A percentile compares a stretch with the other conserved stretches of the same genome.
Conservation (phyloP, 2,113 vertebrate species). For the Oreochromis tanganicae region DNA sequence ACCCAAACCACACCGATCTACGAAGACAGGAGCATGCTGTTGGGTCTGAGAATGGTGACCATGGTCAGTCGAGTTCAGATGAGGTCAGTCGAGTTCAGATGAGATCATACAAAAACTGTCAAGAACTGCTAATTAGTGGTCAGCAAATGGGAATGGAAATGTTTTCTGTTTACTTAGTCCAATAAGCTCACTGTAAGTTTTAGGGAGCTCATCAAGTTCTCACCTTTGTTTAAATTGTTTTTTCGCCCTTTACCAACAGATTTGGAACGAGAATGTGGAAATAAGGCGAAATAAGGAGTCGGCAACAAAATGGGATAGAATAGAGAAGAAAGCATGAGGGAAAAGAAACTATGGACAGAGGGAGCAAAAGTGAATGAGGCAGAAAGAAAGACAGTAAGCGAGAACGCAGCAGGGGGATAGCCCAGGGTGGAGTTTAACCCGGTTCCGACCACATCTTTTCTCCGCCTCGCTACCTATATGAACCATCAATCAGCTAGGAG, state of each 20-base stretch:
- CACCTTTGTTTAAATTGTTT: neutral
- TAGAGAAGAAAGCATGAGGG: neutral
- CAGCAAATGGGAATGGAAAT: neutral
- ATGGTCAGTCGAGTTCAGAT: slow-evolving; percentile 48
- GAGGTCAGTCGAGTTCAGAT: slow-evolving; percentile 49
- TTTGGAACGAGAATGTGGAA: neutral
- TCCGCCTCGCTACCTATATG: slow-evolving; percentile 48
- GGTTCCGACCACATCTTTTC: slow-evolving; percentile 50
- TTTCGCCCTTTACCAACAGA: neutral
- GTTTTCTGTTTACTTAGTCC: slow-evolving; percentile 2
- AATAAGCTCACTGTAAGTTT: neutral
- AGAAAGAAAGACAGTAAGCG: slow-evolving; percentile 31
- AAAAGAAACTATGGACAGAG: slow-evolving; percentile 8
- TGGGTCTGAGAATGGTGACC: slow-evolving; percentile 44
- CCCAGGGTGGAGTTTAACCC: slow-evolving; percentile 28
- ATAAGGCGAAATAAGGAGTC: neutral
- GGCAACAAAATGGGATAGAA: neutral
- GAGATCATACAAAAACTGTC: slow-evolving; percentile 30
- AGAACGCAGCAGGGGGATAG: slow-evolving; percentile 12
- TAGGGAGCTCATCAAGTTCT: neutral
- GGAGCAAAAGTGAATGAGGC: slow-evolving; percentile 38
- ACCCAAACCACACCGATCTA: slow-evolving; percentile 62
- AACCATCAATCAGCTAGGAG: slow-evolving; percentile 57
- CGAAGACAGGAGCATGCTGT: slow-evolving; percentile 31
- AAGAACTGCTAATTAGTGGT: slow-evolving; percentile 20